Percentiles rank a stretch among this genome's conserved stretches.
Evolutionary conservation across 2,888 invertebrate genomes (phyloP).

Genomic region (Xanthia icteritia): DNA sequence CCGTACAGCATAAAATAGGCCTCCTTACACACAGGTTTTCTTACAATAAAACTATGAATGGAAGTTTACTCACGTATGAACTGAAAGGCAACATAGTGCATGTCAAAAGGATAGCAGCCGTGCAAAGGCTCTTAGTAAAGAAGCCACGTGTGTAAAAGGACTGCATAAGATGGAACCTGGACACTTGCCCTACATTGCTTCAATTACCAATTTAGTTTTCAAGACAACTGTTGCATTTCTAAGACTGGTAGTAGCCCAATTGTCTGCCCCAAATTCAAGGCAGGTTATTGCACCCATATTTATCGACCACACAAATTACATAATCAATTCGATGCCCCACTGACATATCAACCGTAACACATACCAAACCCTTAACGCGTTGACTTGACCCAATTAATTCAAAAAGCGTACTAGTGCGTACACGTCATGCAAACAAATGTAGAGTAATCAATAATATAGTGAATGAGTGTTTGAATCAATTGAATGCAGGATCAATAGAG

Average conservation of each 20-base stretch:
- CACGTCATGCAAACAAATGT: constrained; percentile 71
- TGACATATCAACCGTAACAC: constrained; percentile 57
- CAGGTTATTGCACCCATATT: constrained; percentile 61
- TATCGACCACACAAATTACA: constrained; percentile 61
- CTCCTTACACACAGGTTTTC: constrained; percentile 11
- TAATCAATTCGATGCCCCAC: constrained; percentile 62
- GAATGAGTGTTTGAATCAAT: constrained; percentile 74
- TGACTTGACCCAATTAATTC: constrained; percentile 82
- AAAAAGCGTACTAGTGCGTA: constrained; percentile 72
- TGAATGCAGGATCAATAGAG: constrained; percentile 74
- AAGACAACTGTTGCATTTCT: constrained; percentile 8
- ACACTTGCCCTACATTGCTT: constrained; percentile 35
- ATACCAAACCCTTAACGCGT: constrained; percentile 55
- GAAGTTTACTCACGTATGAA: constrained; percentile 34
- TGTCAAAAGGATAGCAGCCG: constrained; percentile 37
- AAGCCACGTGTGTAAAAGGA: constrained; percentile 17
- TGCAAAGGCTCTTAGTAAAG: constrained; percentile 22
- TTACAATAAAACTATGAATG: constrained; percentile 43
- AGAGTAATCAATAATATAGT: constrained; percentile 73
- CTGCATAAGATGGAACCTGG: background rate
- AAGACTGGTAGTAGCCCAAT: background rate
- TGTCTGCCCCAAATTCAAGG: constrained; percentile 32
- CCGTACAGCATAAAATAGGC: background rate
- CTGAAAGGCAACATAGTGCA: constrained; percentile 7
- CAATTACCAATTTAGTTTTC: constrained; percentile 29